These are phyloP conservation scores for Hydropsyche tenuis DNA, from an alignment of 1,140 invertebrate genomes.

Conservation along the genomic window DNA sequence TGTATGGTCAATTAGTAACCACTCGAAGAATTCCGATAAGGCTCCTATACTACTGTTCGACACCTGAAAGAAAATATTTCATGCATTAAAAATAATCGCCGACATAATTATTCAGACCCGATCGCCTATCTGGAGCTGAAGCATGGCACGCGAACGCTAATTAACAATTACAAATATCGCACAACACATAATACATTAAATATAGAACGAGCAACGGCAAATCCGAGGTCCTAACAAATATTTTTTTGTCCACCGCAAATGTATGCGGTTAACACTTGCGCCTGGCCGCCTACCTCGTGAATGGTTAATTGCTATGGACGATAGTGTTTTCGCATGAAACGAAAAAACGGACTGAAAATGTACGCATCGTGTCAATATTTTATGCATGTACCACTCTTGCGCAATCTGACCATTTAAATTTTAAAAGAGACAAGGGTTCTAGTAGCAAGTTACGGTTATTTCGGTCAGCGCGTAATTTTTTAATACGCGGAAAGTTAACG, in stretches of 20 bases:
- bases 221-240: too few species aligned
- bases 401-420: background rate
- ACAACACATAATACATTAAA: too few species aligned
- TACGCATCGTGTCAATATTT: background rate
- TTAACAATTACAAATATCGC: background rate
- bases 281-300: too few species aligned
- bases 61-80: slow-evolving; percentile 25
- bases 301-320: too few species aligned
- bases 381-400: background rate
- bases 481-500: too few species aligned
- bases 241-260: too few species aligned
- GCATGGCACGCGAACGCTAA: slow-evolving; percentile 6
- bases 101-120: slow-evolving; percentile 7
- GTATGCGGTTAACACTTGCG: too few species aligned
- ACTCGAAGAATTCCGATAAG: background rate
- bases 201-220: too few species aligned
- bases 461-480: too few species aligned
- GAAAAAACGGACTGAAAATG: background rate
- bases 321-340: too few species aligned
- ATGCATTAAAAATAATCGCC: slow-evolving; percentile 6
- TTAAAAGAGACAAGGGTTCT: background rate
- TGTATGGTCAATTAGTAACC: background rate
- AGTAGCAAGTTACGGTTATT: too few species aligned
- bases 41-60: slow-evolving; percentile 16
- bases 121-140: background rate